Evolutionary conservation across 2,113 vertebrate species (phyloP).

Genomic region (Nyctereutes procyonoides): DNA sequence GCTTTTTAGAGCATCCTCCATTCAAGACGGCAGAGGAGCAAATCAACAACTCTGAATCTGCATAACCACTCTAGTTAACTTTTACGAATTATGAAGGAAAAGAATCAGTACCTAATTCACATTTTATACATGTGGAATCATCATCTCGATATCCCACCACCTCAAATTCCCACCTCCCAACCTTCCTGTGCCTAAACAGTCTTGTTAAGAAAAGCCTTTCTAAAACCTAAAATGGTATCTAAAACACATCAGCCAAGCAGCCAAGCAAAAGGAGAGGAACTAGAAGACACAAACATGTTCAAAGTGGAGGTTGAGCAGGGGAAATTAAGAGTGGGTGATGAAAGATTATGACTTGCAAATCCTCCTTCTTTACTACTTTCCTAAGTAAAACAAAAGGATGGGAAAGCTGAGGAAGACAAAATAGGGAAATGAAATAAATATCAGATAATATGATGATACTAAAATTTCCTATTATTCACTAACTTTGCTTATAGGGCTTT

Average conservation of each 20-base stretch:
- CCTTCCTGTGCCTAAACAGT: not conserved
- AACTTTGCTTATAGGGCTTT: slow-evolving; percentile 70
- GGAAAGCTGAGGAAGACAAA: not conserved
- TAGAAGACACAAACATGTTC: not conserved
- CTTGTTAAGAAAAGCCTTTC: not conserved
- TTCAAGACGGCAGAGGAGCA: not conserved
- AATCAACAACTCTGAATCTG: not conserved
- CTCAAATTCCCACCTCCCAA: not conserved
- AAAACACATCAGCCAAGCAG: not conserved
- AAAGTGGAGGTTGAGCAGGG: not conserved
- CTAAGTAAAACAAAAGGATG: not conserved
- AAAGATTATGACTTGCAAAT: not conserved
- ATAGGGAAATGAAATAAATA: not conserved
- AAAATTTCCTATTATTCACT: slow-evolving; percentile 51
- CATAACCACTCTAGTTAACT: not conserved
- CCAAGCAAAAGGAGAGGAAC: not conserved
- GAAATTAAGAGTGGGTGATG: not conserved
- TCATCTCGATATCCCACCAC: not conserved
- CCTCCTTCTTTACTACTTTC: not conserved
- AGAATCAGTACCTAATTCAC: not conserved
- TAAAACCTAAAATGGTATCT: not conserved
- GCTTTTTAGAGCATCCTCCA: not conserved
- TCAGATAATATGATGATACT: not conserved
- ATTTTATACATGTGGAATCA: not conserved
- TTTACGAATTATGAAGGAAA: not conserved